These are phyloP conservation scores for Nycticorax nycticorax DNA, from an alignment of 2,113 vertebrate genomes.

Conservation along the genomic window DNA sequence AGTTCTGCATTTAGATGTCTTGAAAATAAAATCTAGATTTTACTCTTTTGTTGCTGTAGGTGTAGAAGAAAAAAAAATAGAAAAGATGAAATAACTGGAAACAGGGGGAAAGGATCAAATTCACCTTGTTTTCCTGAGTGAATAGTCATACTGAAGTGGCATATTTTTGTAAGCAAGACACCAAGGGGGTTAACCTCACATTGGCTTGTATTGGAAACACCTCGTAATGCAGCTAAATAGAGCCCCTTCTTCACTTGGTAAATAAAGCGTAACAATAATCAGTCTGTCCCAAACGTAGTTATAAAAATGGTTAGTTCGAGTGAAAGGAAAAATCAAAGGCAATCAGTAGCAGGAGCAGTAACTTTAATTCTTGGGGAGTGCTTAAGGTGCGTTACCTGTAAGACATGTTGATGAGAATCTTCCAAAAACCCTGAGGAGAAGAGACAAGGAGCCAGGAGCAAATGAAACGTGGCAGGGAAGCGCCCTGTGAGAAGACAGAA, in stretches of 20 bases:
- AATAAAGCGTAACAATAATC: neutral
- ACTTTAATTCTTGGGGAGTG: neutral
- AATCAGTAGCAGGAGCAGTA: neutral
- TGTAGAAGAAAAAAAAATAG: neutral
- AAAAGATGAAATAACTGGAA: neutral
- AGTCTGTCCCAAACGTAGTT: neutral
- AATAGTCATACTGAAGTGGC: neutral
- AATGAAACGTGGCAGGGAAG: neutral
- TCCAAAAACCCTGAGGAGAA: neutral
- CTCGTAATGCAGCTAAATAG: neutral
- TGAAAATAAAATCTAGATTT: neutral
- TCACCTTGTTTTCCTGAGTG: neutral
- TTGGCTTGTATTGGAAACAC: neutral
- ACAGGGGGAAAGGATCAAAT: neutral
- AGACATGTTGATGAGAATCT: neutral
- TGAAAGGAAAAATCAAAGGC: neutral
- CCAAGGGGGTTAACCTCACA: neutral
- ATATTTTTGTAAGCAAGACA: neutral
- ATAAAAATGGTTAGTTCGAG: too few species aligned
- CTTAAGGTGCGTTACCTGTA: fast-evolving
- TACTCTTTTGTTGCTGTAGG: neutral
- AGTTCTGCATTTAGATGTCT: neutral
- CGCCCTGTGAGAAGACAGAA: neutral
- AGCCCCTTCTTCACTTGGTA: neutral
- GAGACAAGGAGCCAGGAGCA: neutral